phyloP scores from a whole-genome alignment of 2,888 invertebrate species.

The Synanthedon vespiformis region DNA sequence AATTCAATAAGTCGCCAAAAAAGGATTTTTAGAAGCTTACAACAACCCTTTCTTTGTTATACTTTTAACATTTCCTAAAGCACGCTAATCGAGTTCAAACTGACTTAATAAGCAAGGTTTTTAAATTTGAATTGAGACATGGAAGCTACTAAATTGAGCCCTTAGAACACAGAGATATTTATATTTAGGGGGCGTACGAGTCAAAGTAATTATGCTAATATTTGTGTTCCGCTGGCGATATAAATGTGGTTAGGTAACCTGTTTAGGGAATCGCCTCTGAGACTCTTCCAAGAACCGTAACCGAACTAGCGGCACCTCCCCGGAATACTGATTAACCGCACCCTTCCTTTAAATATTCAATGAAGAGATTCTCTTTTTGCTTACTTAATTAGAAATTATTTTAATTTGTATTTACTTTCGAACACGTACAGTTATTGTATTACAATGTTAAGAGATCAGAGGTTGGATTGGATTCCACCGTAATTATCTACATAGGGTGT shows the following conservation, averaged over 20 bases:
- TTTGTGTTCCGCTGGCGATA: conserved; percentile 49
- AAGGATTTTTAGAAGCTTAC: too few relatives aligned
- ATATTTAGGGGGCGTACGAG: conserved; percentile 35
- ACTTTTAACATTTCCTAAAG: too few relatives aligned
- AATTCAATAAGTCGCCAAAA: too few relatives aligned
- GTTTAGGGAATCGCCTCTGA: conserved; percentile 56
- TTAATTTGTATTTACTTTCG: conserved; percentile 20
- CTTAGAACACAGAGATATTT: conserved; percentile 12
- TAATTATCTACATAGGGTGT: too few relatives aligned
- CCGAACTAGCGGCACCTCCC: conserved; percentile 49
- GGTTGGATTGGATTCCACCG: too few relatives aligned
- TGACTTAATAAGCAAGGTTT: too few relatives aligned
- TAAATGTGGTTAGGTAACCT: conserved; percentile 62
- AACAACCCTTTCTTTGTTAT: too few relatives aligned
- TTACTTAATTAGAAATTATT: conserved; percentile 31
- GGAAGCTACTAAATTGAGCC: too few relatives aligned
- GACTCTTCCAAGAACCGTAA: conserved; percentile 47
- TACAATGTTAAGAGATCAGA: too few relatives aligned
- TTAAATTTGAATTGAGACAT: too few relatives aligned
- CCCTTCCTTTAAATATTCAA: conserved; percentile 39
- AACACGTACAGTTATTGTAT: neutral
- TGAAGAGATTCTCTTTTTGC: conserved; percentile 35
- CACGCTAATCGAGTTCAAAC: too few relatives aligned
- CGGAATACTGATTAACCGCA: conserved; percentile 48
- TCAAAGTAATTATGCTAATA: conserved; percentile 58